These are phyloP conservation scores for Drosophila aldrichi DNA, from an alignment of 2,888 invertebrate species.

Conservation along the genomic window DNA sequence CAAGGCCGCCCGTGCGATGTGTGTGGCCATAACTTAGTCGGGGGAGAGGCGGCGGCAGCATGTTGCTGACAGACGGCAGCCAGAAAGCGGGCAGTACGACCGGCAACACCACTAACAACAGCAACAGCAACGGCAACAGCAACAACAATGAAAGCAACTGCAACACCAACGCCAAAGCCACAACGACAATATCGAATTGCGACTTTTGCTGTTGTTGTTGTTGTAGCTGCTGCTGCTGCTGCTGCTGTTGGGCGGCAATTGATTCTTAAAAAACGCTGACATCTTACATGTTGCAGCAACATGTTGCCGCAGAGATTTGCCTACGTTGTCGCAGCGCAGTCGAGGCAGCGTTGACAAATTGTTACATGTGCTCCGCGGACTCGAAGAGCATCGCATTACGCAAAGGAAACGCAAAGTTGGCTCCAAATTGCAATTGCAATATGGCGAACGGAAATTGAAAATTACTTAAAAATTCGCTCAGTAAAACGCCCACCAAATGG, in stretches of 20 bases:
- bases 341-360: slow-evolving; percentile 74
- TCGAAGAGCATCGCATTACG: slow-evolving; percentile 59
- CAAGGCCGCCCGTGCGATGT: slow-evolving; percentile 73
- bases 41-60: slow-evolving; percentile 36
- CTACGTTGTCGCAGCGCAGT: slow-evolving; percentile 35
- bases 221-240: slow-evolving; percentile 22
- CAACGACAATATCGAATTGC: slow-evolving; percentile 75
- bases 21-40: slow-evolving; percentile 74
- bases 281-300: slow-evolving; percentile 81
- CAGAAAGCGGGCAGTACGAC: slow-evolving; percentile 69
- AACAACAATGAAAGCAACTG: slow-evolving; percentile 16
- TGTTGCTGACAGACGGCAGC: slow-evolving; percentile 76
- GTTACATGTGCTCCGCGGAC: slow-evolving; percentile 64
- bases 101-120: slow-evolving; percentile 19
- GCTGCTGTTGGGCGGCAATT: slow-evolving; percentile 73
- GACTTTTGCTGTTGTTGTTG: slow-evolving; percentile 30
- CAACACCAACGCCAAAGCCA: slow-evolving; percentile 56
- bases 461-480: slow-evolving; percentile 67
- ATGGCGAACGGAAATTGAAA: slow-evolving; percentile 76
- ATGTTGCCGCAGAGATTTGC: slow-evolving; percentile 65
- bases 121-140: background rate
- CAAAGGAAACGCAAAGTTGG: slow-evolving; percentile 23
- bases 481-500: slow-evolving; percentile 64
- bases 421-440: slow-evolving; percentile 20
- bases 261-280: slow-evolving; percentile 80